These are phyloP conservation scores for Recurvirostra avosetta DNA, from an alignment of 2,113 vertebrate species.

Conservation along the genomic window DNA sequence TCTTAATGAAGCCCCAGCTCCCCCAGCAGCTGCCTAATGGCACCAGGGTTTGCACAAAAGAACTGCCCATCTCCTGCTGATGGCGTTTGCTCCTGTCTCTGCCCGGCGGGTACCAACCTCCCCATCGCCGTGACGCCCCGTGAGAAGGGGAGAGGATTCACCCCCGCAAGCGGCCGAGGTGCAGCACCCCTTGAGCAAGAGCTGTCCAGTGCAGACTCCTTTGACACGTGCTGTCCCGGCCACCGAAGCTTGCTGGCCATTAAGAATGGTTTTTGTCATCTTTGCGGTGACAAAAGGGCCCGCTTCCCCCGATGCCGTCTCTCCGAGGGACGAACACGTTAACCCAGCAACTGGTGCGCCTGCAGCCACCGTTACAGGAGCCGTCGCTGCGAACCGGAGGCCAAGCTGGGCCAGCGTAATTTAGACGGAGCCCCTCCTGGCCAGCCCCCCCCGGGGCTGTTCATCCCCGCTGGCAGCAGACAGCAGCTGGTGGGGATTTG, in stretches of 20 bases:
- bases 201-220: background rate
- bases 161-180: background rate
- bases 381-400: no score
- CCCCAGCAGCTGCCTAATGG: background rate
- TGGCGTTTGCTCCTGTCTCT: background rate
- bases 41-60: background rate
- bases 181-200: background rate
- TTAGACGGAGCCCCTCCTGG: background rate
- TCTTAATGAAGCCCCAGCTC: background rate
- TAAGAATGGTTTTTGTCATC: rapidly evolving
- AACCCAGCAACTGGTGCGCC: background rate
- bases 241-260: no score
- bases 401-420: background rate
- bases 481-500: background rate
- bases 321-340: background rate
- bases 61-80: no score
- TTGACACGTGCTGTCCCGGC: rapidly evolving
- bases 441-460: background rate
- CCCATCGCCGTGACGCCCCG: rapidly evolving
- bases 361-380: background rate
- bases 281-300: background rate
- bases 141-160: rapidly evolving
- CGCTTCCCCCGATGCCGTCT: background rate
- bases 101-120: background rate
- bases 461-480: background rate